phyloP scores from a whole-genome alignment of 2,888 invertebrate species.

The Crossocerus cetratus region DNA sequence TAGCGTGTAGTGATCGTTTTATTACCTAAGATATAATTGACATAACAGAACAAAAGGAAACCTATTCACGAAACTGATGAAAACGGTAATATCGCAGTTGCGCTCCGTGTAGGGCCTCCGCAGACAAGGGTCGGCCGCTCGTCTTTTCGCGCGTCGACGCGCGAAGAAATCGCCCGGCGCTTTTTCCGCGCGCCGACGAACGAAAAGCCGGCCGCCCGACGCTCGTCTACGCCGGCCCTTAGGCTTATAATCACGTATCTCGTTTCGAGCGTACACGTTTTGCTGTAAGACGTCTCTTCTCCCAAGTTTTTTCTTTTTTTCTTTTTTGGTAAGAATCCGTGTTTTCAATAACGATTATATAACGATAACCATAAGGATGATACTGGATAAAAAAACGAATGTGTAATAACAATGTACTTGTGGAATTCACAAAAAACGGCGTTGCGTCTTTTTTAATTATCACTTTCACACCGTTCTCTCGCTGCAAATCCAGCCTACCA shows the following conservation, averaged over 20 bases:
- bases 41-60: slow-evolving; percentile 34
- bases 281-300: slow-evolving; percentile 46
- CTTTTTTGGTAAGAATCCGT: slow-evolving; percentile 51
- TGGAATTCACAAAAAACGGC: slow-evolving; percentile 67
- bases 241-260: slow-evolving; percentile 28
- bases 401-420: slow-evolving; percentile 71
- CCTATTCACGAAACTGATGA: slow-evolving; percentile 28
- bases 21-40: slow-evolving; percentile 63
- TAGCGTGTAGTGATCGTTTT: slow-evolving; percentile 66
- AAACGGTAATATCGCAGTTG: slow-evolving; percentile 34
- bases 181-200: too few relatives aligned
- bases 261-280: slow-evolving; percentile 49
- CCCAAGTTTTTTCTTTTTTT: slow-evolving; percentile 37
- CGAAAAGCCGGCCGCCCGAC: too few relatives aligned
- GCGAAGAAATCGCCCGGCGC: too few relatives aligned
- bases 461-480: slow-evolving; percentile 44
- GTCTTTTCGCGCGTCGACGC: too few relatives aligned
- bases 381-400: slow-evolving; percentile 61
- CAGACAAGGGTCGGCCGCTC: too few relatives aligned
- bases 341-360: slow-evolving; percentile 58
- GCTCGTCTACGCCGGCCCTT: too few relatives aligned
- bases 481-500: slow-evolving; percentile 27
- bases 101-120: slow-evolving; percentile 54
- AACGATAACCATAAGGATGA: slow-evolving; percentile 57
- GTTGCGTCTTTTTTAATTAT: slow-evolving; percentile 64